These are phyloP conservation scores for Tympanoctomys barrerae DNA, from an alignment of 2,797 vertebrate species.

Conservation along the genomic window DNA sequence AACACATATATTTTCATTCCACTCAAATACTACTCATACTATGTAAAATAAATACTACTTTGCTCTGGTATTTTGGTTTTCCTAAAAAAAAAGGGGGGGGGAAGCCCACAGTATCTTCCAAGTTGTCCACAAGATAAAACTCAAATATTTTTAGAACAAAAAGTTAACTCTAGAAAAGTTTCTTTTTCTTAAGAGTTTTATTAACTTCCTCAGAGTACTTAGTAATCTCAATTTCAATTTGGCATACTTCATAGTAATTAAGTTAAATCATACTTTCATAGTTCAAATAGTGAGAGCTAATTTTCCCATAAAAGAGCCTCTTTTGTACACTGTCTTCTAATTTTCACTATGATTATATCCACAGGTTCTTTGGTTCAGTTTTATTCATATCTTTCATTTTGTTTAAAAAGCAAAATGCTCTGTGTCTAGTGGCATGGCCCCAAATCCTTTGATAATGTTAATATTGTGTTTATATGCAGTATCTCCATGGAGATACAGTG, in stretches of 20 bases:
- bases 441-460: neutral
- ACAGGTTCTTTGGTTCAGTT: neutral
- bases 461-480: neutral
- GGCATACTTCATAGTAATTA: slow-evolving; percentile 1
- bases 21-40: slow-evolving; percentile 44
- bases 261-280: neutral
- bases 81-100: neutral
- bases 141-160: slow-evolving; percentile 67
- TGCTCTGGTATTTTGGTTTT: slow-evolving; percentile 47
- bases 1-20: slow-evolving; percentile 67
- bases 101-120: slow-evolving; percentile 34
- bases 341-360: neutral
- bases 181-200: slow-evolving; percentile 17
- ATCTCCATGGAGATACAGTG: neutral
- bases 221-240: slow-evolving; percentile 45
- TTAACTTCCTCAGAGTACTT: slow-evolving; percentile 23
- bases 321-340: neutral
- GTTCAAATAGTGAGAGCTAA: neutral
- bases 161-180: slow-evolving; percentile 44
- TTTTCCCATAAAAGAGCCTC: neutral
- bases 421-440: neutral
- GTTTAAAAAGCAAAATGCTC: slow-evolving; percentile 2
- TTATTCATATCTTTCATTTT: slow-evolving; percentile 7
- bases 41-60: slow-evolving; percentile 62
- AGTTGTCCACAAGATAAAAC: slow-evolving; percentile 66